Evolutionary conservation across 2,888 invertebrate species (phyloP).

Genomic region (Troglohyphantes excavatus): DNA sequence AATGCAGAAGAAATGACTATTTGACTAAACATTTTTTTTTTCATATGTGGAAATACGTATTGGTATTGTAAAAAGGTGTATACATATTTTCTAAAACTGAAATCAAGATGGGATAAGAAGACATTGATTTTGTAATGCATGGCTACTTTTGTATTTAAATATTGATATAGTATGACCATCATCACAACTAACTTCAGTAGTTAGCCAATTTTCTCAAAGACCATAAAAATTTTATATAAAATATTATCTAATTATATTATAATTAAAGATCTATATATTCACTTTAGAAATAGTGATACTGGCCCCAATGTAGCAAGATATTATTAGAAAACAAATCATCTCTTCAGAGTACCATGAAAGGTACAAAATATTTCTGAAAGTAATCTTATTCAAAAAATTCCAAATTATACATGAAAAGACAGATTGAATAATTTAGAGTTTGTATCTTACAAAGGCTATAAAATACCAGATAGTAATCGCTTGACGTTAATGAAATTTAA

Average conservation of each 20-base stretch:
- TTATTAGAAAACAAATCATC: conserved; percentile 17
- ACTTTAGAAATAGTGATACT: conserved; percentile 46
- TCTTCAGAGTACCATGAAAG: neutral
- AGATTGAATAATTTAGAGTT: too few relatives aligned
- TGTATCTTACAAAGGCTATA: too few relatives aligned
- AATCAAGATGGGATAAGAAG: neutral
- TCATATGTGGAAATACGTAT: conserved; percentile 33
- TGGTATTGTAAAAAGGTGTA: conserved; percentile 8
- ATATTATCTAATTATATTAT: conserved; percentile 8
- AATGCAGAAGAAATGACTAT: conserved; percentile 66
- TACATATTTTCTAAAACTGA: conserved; percentile 10
- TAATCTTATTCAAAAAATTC: neutral
- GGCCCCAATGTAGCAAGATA: conserved; percentile 55
- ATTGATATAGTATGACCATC: neutral
- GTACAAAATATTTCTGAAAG: neutral
- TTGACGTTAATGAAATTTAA: too few relatives aligned
- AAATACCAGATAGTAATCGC: too few relatives aligned
- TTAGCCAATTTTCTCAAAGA: neutral
- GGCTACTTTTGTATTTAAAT: neutral
- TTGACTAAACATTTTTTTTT: conserved; percentile 52
- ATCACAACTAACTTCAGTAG: neutral
- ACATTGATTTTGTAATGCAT: neutral
- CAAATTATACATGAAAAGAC: too few relatives aligned
- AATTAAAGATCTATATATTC: conserved; percentile 20
- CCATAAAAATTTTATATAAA: conserved; percentile 21